These are phyloP conservation scores for Phrynocephalus forsythii DNA, from an alignment of 2,797 vertebrate species.

Conservation along the genomic window DNA sequence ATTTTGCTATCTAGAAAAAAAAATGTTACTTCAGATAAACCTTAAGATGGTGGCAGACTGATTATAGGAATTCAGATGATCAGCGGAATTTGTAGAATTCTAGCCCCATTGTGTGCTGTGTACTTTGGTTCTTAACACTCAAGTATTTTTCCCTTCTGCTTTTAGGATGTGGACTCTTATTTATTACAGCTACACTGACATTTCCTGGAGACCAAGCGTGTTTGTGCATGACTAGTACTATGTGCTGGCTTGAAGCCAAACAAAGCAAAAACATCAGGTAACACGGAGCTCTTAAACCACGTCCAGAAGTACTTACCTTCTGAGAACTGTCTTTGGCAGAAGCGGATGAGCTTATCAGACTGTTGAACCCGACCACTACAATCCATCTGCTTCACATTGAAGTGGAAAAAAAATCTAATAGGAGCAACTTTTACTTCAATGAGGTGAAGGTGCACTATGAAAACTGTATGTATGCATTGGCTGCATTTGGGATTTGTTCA, in stretches of 20 bases:
- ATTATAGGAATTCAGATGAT: background rate
- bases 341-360: constrained; percentile 70
- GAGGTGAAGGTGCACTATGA: constrained; percentile 80
- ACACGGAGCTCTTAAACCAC: constrained; percentile 59
- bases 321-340: constrained; percentile 72
- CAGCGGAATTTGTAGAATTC: background rate
- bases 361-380: constrained; percentile 79
- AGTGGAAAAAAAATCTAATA: constrained; percentile 77
- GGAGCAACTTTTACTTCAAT: constrained; percentile 80
- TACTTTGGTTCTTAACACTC: background rate
- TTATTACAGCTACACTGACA: constrained; percentile 88
- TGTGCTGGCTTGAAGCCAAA: constrained; percentile 41
- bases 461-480: constrained; percentile 76
- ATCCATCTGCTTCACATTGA: constrained; percentile 83
- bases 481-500: constrained; percentile 70
- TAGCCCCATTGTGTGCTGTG: background rate
- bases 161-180: constrained; percentile 87
- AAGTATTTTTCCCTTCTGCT: constrained; percentile 36
- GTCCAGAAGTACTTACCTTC: constrained; percentile 65
- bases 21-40: no score
- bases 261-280: constrained; percentile 57
- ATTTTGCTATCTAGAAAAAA: background rate
- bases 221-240: constrained; percentile 25
- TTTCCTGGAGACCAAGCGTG: constrained; percentile 57
- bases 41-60: background rate